Conservation (phyloP, 2,797 vertebrate species). For the Choloepus didactylus region DNA sequence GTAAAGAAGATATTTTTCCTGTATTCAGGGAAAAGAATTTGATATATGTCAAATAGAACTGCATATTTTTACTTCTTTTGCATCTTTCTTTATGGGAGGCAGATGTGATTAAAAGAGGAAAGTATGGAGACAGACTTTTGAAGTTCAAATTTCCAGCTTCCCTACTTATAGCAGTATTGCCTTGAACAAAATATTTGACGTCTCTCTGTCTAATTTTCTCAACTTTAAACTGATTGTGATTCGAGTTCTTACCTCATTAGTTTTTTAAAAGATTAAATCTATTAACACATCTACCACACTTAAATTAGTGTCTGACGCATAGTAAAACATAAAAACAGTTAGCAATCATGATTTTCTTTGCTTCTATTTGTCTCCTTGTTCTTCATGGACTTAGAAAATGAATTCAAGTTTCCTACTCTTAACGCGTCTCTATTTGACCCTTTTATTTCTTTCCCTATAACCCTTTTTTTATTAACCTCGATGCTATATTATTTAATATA, state of each 20-base stretch:
- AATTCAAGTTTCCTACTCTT: neutral
- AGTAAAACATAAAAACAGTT: neutral
- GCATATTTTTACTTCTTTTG: neutral
- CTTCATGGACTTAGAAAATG: neutral
- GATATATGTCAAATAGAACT: neutral
- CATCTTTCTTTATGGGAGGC: neutral
- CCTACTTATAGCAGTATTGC: neutral
- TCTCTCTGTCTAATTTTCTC: neutral
- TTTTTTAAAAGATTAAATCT: slow-evolving; percentile 7
- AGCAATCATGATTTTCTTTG: neutral
- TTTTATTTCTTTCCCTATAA: neutral
- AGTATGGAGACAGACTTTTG: too few relatives aligned
- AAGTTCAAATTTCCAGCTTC: neutral
- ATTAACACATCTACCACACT: neutral
- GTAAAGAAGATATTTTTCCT: neutral
- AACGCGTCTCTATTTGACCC: neutral
- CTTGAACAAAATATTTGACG: neutral
- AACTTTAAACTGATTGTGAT: neutral
- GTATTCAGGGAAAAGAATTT: neutral
- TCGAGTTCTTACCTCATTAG: slow-evolving; percentile 2
- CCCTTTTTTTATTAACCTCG: neutral
- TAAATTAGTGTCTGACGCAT: neutral
- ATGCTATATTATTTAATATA: neutral
- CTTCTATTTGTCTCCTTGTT: neutral
- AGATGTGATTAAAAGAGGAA: neutral